These are phyloP conservation scores for Chelon labrosus DNA, from an alignment of 2,797 vertebrate genomes.

Conservation along the genomic window DNA sequence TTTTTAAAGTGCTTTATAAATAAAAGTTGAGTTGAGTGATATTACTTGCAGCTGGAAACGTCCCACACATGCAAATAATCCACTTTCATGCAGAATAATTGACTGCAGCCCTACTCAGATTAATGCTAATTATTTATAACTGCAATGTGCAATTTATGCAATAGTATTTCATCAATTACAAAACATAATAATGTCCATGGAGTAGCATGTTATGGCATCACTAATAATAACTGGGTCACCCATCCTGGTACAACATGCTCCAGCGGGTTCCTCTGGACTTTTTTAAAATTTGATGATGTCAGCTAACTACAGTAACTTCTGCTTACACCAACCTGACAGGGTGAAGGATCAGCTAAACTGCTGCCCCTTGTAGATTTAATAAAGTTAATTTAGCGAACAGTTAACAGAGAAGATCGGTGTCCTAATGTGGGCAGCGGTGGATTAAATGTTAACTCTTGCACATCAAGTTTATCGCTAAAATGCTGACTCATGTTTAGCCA, in stretches of 20 bases:
- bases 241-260: background rate
- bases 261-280: background rate
- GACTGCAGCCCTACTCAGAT: background rate
- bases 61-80: background rate
- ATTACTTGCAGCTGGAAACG: background rate
- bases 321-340: background rate
- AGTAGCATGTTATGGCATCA: background rate
- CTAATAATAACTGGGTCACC: background rate
- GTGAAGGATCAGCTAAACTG: accelerated
- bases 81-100: background rate
- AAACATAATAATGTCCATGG: too few relatives aligned
- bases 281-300: background rate
- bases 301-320: background rate
- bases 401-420: too few relatives aligned
- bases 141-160: too few relatives aligned
- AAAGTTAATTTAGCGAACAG: background rate
- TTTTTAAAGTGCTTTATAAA: too few relatives aligned
- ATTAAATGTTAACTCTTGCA: conserved; percentile 1
- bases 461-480: conserved; percentile 51
- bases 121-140: background rate
- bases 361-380: background rate
- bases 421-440: background rate
- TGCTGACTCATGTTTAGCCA: conserved; percentile 80
- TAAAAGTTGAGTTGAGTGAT: too few relatives aligned
- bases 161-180: background rate